Evolutionary conservation across 2,797 vertebrate genomes (phyloP).

Genomic region (Zenarchopterus dispar): DNA sequence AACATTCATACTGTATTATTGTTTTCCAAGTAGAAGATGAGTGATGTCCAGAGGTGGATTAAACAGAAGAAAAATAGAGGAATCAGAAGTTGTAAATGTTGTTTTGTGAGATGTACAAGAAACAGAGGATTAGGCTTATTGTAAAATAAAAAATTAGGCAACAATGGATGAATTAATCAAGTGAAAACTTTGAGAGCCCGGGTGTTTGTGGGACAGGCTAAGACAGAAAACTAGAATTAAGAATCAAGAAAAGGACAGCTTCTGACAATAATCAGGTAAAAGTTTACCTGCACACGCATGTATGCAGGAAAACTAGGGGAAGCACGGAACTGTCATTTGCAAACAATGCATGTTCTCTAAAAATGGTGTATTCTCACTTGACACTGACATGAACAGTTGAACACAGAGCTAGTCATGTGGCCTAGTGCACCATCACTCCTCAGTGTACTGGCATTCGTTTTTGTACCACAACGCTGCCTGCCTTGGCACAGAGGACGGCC

Average conservation of each 20-base stretch:
- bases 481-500: conserved; percentile 42
- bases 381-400: conserved; percentile 20
- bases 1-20: too few relatives aligned
- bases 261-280: conserved; percentile 30
- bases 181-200: too few relatives aligned
- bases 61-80: too few relatives aligned
- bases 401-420: neutral
- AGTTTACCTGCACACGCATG: conserved; percentile 6
- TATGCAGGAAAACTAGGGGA: conserved; percentile 17
- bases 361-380: conserved; percentile 30
- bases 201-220: too few relatives aligned
- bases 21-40: too few relatives aligned
- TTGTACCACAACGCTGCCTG: conserved; percentile 6
- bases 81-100: too few relatives aligned
- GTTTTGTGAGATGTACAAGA: too few relatives aligned
- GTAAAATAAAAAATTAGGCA: too few relatives aligned
- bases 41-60: too few relatives aligned
- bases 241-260: conserved; percentile 11
- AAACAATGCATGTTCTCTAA: conserved; percentile 28
- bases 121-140: too few relatives aligned
- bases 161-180: too few relatives aligned
- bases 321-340: conserved; percentile 13
- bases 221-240: too few relatives aligned
- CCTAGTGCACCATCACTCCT: conserved; percentile 5
- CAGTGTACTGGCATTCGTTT: conserved; percentile 8